These are phyloP conservation scores for Littorina saxatilis DNA, from an alignment of 1,140 invertebrate species.

Conservation along the genomic window DNA sequence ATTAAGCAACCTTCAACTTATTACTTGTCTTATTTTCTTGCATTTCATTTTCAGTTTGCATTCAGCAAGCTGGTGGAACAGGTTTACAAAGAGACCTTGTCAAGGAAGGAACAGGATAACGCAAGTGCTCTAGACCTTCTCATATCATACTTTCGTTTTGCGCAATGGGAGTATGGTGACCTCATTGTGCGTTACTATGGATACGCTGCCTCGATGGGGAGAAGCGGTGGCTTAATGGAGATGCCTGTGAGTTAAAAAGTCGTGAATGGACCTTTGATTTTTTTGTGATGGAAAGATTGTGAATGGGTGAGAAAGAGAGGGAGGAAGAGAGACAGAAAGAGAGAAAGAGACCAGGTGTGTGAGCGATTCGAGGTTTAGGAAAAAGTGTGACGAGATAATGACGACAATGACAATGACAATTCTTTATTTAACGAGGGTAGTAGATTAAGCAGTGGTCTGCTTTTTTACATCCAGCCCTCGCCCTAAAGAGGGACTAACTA, in stretches of 20 bases:
- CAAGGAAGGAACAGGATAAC: slow-evolving; percentile 39
- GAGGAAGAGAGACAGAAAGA: no score
- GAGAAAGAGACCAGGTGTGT: no score
- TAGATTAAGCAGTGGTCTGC: no score
- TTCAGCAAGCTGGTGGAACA: slow-evolving; percentile 56
- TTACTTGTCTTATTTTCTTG: no score
- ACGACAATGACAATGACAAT: no score
- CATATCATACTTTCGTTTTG: slow-evolving; percentile 48
- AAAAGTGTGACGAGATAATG: no score
- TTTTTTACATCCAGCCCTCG: no score
- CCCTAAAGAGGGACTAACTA: no score
- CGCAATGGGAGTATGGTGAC: slow-evolving; percentile 63
- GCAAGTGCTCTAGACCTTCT: slow-evolving; percentile 25
- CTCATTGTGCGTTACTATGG: slow-evolving; percentile 57
- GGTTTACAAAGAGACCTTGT: slow-evolving; percentile 53
- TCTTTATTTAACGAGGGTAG: no score
- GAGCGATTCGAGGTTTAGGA: no score
- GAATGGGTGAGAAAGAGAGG: no score
- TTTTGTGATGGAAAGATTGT: background rate
- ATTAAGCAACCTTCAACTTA: no score
- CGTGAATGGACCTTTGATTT: background rate
- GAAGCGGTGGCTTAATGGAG: slow-evolving; percentile 21
- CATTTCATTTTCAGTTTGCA: slow-evolving; percentile 49
- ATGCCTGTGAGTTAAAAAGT: background rate
- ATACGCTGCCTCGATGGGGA: slow-evolving; percentile 22